Conservation (phyloP, 2,797 vertebrate genomes). For the Dendrocincla tyrannina region DNA sequence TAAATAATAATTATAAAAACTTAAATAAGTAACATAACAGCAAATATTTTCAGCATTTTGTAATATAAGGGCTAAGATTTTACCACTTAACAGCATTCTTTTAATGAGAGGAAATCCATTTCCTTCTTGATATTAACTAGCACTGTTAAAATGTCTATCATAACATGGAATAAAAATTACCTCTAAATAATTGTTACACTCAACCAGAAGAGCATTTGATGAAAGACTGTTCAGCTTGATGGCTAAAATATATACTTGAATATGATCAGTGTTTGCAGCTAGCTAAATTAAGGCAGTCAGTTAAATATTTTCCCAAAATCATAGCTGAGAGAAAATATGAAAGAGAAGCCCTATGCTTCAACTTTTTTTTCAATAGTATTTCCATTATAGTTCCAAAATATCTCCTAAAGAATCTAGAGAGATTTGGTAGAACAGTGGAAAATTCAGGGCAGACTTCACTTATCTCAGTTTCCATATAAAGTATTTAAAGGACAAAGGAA, state of each 20-base stretch:
- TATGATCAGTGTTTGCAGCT: not conserved
- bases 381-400: not conserved
- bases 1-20: not conserved
- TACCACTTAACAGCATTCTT: not conserved
- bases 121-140: not conserved
- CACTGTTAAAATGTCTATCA: not conserved
- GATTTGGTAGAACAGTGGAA: not conserved
- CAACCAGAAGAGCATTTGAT: not conserved
- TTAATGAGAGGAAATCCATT: not conserved
- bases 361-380: not conserved
- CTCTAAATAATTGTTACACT: not conserved
- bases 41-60: not conserved
- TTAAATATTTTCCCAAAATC: not conserved
- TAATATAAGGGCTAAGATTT: not conserved
- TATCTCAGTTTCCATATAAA: not conserved
- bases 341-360: not conserved
- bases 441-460: not conserved
- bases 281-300: not conserved
- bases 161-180: not conserved
- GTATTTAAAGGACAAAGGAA: not conserved
- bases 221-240: not conserved
- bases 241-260: not conserved
- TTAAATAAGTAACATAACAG: not conserved
- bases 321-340: not conserved
- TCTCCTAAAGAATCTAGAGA: not conserved